Conservation (phyloP, 2,888 invertebrate species). For the Machimus atricapillus region DNA sequence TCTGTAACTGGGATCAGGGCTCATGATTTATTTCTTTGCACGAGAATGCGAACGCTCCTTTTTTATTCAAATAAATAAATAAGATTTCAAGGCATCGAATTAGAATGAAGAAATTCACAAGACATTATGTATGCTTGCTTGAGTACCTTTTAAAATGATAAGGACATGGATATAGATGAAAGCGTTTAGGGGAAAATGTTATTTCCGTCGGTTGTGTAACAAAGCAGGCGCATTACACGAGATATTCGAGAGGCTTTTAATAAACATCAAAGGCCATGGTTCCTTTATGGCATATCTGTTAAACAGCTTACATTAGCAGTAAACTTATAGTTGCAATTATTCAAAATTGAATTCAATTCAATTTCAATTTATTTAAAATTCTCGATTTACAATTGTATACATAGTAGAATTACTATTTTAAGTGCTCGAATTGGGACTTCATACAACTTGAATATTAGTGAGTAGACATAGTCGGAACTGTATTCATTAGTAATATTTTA, state of each 20-base stretch:
- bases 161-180: not conserved
- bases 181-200: not conserved
- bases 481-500: too few relatives aligned
- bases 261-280: not conserved
- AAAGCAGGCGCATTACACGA: not conserved
- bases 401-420: too few relatives aligned
- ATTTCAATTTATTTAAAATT: too few relatives aligned
- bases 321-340: not conserved
- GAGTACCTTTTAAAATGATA: not conserved
- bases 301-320: not conserved
- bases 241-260: not conserved
- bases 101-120: not conserved
- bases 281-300: not conserved
- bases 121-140: not conserved
- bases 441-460: too few relatives aligned
- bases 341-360: not conserved
- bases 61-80: not conserved
- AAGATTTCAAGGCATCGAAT: not conserved
- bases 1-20: not conserved
- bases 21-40: not conserved
- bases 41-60: not conserved
- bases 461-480: too few relatives aligned
- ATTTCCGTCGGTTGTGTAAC: not conserved
- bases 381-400: too few relatives aligned
- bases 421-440: too few relatives aligned